A percentile compares a stretch with the other conserved stretches of the same genome.
Conservation (phyloP, 2,888 invertebrate species). For the Trichopria drosophilae region DNA sequence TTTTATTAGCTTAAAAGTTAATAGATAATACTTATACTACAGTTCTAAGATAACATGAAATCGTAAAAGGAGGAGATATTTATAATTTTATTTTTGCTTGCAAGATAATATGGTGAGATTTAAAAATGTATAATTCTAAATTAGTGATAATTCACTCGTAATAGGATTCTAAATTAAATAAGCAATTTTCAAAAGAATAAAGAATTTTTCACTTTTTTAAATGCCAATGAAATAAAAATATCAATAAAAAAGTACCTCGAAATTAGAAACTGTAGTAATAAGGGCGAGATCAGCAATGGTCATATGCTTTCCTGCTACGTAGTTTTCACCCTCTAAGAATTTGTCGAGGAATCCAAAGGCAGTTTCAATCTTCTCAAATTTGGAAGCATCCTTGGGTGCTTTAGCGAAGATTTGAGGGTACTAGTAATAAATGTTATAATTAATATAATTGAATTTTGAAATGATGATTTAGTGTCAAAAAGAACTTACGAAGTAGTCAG, state of each 20-base stretch:
- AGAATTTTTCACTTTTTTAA: no score
- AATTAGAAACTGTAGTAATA: constrained; percentile 70
- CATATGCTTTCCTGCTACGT: constrained; percentile 71
- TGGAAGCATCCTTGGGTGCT: constrained; percentile 64
- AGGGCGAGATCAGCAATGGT: constrained; percentile 79
- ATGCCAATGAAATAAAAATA: no score
- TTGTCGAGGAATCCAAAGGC: constrained; percentile 71
- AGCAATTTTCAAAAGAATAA: no score
- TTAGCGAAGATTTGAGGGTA: constrained; percentile 57
- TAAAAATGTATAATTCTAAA: background rate
- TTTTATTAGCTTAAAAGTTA: constrained; percentile 3
- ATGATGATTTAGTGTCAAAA: background rate
- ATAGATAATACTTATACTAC: background rate
- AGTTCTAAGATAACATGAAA: background rate
- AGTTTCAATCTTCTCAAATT: constrained; percentile 69
- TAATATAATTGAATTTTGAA: background rate
- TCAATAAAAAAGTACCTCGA: no score
- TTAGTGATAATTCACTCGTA: background rate
- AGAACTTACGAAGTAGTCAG: constrained; percentile 64
- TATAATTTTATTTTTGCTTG: background rate
- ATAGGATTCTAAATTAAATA: no score
- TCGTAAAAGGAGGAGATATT: background rate
- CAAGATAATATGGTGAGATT: background rate
- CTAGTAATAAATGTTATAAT: constrained; percentile 40
- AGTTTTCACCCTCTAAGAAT: constrained; percentile 73